phyloP scores from a whole-genome alignment of 2,888 invertebrate species.

The Automeris io region DNA sequence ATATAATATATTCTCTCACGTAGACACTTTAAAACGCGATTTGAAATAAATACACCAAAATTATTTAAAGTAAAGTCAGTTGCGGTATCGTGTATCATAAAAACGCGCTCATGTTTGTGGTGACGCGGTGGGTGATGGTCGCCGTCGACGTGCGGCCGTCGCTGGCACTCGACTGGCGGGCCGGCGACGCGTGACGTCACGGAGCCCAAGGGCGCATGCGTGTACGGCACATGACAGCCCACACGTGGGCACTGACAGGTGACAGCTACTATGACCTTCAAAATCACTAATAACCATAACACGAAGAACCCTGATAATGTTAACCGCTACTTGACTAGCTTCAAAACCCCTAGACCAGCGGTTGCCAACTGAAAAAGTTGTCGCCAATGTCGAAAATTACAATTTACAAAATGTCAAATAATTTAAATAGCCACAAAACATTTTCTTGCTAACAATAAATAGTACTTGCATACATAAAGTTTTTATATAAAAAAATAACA shows the following conservation, averaged over 20 bases:
- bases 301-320: no score
- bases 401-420: no score
- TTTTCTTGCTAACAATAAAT: no score
- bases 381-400: no score
- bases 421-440: no score
- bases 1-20: not conserved
- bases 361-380: no score
- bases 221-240: constrained; percentile 9
- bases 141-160: constrained; percentile 36
- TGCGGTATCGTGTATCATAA: constrained; percentile 45
- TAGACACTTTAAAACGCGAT: constrained; percentile 11
- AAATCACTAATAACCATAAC: no score
- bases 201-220: constrained; percentile 20
- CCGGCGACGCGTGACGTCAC: constrained; percentile 40
- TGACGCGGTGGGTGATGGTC: constrained; percentile 24
- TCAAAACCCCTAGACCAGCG: no score
- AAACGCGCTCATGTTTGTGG: constrained; percentile 44
- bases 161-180: constrained; percentile 38
- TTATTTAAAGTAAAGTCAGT: constrained; percentile 42
- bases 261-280: no score
- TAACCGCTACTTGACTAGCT: no score
- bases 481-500: no score
- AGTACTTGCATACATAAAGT: no score
- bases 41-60: constrained; percentile 65
- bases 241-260: constrained; percentile 14